Conservation (phyloP, 1,140 invertebrate genomes). For the Drosophila kohkoa region DNA sequence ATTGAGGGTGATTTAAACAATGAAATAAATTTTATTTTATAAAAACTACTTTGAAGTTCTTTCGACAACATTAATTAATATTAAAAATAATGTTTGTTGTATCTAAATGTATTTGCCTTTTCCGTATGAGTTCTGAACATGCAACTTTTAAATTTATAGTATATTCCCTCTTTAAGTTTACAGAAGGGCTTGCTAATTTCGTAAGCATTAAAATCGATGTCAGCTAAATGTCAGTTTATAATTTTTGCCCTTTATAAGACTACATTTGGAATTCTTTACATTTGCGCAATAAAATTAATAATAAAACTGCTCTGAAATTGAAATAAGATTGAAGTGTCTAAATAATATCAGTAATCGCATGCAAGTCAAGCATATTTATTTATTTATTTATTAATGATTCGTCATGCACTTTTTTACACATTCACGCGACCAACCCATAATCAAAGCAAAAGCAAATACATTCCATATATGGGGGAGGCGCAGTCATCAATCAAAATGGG, state of each 20-base stretch:
- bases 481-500: constrained; percentile 20
- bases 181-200: too few relatives aligned
- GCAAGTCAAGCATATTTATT: neutral
- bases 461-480: constrained; percentile 5
- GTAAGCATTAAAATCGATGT: too few relatives aligned
- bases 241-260: neutral
- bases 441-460: neutral
- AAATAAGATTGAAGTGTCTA: neutral
- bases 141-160: too few relatives aligned
- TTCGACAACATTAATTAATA: too few relatives aligned
- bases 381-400: constrained; percentile 15
- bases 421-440: constrained; percentile 15
- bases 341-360: constrained; percentile 6
- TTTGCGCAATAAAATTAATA: neutral
- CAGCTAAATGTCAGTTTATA: too few relatives aligned
- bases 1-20: too few relatives aligned
- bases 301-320: neutral
- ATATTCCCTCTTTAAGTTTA: too few relatives aligned
- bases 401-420: neutral
- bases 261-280: neutral
- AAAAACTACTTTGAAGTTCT: too few relatives aligned
- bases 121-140: too few relatives aligned
- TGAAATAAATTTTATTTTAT: too few relatives aligned
- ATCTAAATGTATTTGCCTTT: too few relatives aligned
- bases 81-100: too few relatives aligned